Base-by-base conservation (phyloP, 64 coral and sea anemone species). In the Actinia equina region DNA sequence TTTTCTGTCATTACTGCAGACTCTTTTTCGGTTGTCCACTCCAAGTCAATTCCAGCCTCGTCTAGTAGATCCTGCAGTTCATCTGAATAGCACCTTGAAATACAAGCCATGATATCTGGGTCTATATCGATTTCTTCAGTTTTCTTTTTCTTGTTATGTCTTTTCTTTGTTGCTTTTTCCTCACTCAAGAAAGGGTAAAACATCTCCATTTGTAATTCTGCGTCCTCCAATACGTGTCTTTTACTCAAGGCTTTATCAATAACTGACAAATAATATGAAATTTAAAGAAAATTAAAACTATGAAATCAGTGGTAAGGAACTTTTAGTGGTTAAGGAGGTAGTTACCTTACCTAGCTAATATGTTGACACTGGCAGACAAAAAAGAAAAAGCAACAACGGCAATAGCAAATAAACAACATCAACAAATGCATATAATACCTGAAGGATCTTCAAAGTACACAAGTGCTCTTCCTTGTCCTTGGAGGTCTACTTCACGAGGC, bases 371-470 rank as follows among this genome's bases (percentile, higher is more conserved):
- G 30, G 46, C 4, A 49, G 46, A 49, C 46, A 49, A 49, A 49
- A 37, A 37, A 37, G 30, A 37, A 37, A 37, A 37, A 37, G 30
- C 30, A 37, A 37, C 30, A 37, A 37, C 30, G 30, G 30, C 30
- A 37, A 37, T 1, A 37, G 30, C 30, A 37, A 37, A 37, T 37
- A 37, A 37, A 37, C 30, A 37, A 37, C 30, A 37, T 37, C 46
- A 49, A 49, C 46, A 49, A 6, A 49, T n/a, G 30, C 30, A 37
- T 67, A 22, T 30, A 26, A 13, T 85, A 94, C 93, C 89, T 67
- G 71, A 71, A 44, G 56, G 59, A 94, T 94, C 88, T 9, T 88
- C 80, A 77, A 94, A 94, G 22, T 79, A 54, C 5, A 94, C 93
- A 0, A 94, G 0, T 46, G 89, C 93, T 17, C 70, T 44, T 22